Evolutionary conservation across 2,888 invertebrate species (phyloP).

Genomic region (Apoda limacodes): DNA sequence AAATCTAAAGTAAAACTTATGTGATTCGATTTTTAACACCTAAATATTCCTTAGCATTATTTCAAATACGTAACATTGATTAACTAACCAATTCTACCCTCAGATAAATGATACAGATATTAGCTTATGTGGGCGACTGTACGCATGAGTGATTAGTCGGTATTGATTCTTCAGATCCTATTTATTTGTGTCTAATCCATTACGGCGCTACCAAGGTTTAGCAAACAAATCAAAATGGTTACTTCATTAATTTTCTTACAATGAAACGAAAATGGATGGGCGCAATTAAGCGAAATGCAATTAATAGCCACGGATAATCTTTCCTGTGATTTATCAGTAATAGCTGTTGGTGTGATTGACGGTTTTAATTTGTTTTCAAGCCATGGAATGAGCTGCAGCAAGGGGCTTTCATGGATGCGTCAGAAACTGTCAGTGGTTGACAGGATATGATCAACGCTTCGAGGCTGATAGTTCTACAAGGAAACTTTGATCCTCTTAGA

Average conservation of each 20-base stretch:
- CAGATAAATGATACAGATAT: no score
- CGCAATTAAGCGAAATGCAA: slow-evolving; percentile 53
- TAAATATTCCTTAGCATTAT: no score
- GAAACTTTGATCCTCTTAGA: slow-evolving; percentile 20
- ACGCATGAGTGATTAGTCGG: no score
- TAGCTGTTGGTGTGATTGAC: slow-evolving; percentile 55
- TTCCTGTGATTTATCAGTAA: slow-evolving; percentile 53
- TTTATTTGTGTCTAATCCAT: no score
- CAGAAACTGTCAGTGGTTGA: slow-evolving; percentile 27
- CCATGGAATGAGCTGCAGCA: not conserved
- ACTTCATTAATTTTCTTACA: slow-evolving; percentile 30
- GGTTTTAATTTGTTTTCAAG: slow-evolving; percentile 45
- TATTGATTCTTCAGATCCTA: no score
- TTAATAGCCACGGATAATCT: slow-evolving; percentile 56
- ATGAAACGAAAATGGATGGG: slow-evolving; percentile 47
- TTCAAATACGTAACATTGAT: no score
- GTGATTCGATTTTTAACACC: no score
- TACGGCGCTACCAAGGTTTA: no score
- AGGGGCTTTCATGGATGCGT: slow-evolving; percentile 23
- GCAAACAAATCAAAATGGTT: slow-evolving; percentile 1
- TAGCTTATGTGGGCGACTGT: no score
- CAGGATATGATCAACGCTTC: slow-evolving; percentile 27
- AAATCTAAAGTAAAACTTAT: no score
- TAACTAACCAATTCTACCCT: no score
- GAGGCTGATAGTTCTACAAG: slow-evolving; percentile 19